A percentile compares a stretch with the other conserved stretches of the same genome.
phyloP scores from a whole-genome alignment of 2,888 invertebrate species.

The Congeria kusceri region DNA sequence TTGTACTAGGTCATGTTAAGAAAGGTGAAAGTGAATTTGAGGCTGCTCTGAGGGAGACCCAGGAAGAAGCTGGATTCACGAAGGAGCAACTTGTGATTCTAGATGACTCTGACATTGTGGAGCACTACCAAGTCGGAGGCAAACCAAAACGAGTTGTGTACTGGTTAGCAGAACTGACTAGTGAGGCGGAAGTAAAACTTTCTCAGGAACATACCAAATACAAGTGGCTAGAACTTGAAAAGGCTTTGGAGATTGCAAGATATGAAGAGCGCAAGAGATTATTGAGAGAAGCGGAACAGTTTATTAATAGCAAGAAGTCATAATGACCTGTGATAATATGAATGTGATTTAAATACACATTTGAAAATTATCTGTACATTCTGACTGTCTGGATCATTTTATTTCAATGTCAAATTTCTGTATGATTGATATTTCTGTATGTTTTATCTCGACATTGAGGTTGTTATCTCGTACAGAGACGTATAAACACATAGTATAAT shows the following conservation, averaged over 20 bases:
- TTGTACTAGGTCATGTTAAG: constrained; percentile 92
- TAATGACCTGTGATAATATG: neutral
- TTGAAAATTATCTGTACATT: too few species aligned
- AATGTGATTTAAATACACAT: too few species aligned
- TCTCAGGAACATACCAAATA: constrained; percentile 94
- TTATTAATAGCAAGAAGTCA: constrained; percentile 41
- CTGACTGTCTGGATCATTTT: too few species aligned
- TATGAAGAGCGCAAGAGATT: constrained; percentile 89
- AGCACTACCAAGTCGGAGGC: constrained; percentile 79
- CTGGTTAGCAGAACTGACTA: constrained; percentile 93
- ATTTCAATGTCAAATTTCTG: too few species aligned
- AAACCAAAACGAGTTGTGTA: constrained; percentile 85
- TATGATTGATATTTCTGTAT: too few species aligned
- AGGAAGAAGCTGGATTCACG: constrained; percentile 94
- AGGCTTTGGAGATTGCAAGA: constrained; percentile 89
- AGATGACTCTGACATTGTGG: constrained; percentile 78
- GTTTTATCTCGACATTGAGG: too few species aligned
- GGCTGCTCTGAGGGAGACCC: constrained; percentile 94
- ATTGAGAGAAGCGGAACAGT: constrained; percentile 86
- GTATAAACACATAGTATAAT: too few species aligned
- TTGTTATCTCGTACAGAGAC: too few species aligned
- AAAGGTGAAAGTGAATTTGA: constrained; percentile 92
- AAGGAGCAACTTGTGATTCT: constrained; percentile 88
- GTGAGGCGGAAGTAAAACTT: constrained; percentile 89
- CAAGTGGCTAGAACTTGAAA: constrained; percentile 92